Evolutionary conservation across 2,888 invertebrate species (phyloP).

Genomic region (Drosophila austrosaltans): DNA sequence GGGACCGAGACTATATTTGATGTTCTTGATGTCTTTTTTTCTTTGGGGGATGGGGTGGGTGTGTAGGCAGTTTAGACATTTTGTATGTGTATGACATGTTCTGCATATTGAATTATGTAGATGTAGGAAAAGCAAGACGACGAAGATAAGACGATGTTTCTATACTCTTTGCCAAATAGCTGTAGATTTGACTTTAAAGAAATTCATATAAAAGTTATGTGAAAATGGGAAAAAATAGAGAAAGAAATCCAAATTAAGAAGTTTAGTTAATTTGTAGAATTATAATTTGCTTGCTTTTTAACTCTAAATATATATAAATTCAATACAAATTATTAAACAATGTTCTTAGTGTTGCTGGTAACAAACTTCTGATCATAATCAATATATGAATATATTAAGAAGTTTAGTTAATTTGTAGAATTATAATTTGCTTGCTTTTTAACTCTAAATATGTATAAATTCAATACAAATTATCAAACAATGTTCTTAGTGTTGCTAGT

Average conservation of each 20-base stretch:
- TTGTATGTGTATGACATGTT: slow-evolving; percentile 49
- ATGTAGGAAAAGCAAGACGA: not conserved
- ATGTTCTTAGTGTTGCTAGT: not conserved
- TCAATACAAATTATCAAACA: too few relatives aligned
- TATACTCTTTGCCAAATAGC: slow-evolving; percentile 35
- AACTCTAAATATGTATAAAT: too few relatives aligned
- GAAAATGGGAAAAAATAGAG: too few relatives aligned
- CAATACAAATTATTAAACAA: too few relatives aligned
- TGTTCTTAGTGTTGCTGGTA: not conserved
- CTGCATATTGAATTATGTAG: slow-evolving; percentile 63
- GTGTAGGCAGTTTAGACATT: slow-evolving; percentile 53
- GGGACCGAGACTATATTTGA: slow-evolving; percentile 1
- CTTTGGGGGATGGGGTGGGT: not conserved
- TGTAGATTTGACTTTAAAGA: too few relatives aligned
- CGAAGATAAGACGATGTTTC: slow-evolving; percentile 23
- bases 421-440: too few relatives aligned
- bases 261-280: too few relatives aligned
- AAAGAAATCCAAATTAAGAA: too few relatives aligned
- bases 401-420: too few relatives aligned
- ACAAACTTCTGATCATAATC: not conserved
- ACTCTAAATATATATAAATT: too few relatives aligned
- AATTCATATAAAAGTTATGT: too few relatives aligned
- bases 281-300: too few relatives aligned
- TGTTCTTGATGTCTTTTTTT: slow-evolving; percentile 10
- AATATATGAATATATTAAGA: not conserved